Evolutionary conservation across 2,797 vertebrate species (phyloP).

Genomic region (Syngnathus rostellatus): DNA sequence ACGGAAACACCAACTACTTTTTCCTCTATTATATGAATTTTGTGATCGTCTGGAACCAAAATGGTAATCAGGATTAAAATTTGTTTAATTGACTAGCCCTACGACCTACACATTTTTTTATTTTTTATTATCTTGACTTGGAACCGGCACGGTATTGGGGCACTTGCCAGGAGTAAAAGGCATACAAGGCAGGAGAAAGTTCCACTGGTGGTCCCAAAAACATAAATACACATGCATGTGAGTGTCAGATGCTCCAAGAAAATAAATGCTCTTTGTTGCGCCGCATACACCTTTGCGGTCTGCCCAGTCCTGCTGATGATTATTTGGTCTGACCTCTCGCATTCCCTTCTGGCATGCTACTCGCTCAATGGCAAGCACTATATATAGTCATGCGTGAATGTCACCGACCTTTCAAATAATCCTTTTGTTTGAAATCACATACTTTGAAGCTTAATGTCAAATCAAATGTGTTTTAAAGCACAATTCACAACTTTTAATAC

Average conservation of each 20-base stretch:
- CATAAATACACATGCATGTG: not conserved
- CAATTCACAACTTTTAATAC: conserved; percentile 5
- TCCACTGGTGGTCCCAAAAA: not conserved
- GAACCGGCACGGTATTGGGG: too few relatives aligned
- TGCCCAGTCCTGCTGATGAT: conserved; percentile 31
- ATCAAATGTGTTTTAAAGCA: conserved; percentile 2
- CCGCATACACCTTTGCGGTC: not conserved
- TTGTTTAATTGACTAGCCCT: too few relatives aligned
- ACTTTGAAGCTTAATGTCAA: conserved; percentile 4
- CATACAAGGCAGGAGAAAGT: not conserved
- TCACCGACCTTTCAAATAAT: conserved; percentile 30
- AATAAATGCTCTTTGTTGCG: not conserved
- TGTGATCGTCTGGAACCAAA: too few relatives aligned
- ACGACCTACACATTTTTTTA: too few relatives aligned
- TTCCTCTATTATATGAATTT: too few relatives aligned
- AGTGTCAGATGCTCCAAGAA: not conserved
- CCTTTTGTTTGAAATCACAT: conserved; percentile 5
- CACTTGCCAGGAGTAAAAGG: too few relatives aligned
- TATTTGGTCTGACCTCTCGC: conserved; percentile 43
- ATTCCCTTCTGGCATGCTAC: conserved; percentile 31
- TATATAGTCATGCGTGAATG: conserved; percentile 43
- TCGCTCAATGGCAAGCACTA: conserved; percentile 34
- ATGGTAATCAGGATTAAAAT: too few relatives aligned
- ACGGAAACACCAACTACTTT: too few relatives aligned
- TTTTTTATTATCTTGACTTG: too few relatives aligned